A percentile compares a stretch with the other conserved stretches of the same genome.
phyloP scores from a whole-genome alignment of 2,888 invertebrate species.

The Heteromurus nitidus region DNA sequence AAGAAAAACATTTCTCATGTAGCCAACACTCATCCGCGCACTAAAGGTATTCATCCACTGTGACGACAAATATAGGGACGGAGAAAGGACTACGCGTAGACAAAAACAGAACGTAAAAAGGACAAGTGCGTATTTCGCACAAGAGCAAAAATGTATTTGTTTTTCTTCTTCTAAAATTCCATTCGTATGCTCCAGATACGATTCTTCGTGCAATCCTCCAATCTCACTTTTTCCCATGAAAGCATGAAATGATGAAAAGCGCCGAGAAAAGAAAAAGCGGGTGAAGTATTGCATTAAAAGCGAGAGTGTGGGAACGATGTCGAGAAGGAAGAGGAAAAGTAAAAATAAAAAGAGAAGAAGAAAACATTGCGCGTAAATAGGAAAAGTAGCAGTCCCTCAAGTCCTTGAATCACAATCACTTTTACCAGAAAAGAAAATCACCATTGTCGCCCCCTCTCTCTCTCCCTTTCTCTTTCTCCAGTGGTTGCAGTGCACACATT shows the following conservation, averaged over 20 bases:
- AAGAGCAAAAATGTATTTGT: no score
- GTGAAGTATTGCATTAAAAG: no score
- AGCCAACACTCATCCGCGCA: background rate
- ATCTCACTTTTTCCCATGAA: background rate
- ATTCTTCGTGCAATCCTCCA: background rate
- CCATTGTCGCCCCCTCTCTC: constrained; percentile 9
- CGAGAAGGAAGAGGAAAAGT: constrained; percentile 7
- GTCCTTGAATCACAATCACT: constrained; percentile 50
- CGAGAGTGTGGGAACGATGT: no score
- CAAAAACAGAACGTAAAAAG: no score
- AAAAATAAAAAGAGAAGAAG: background rate
- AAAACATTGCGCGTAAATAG: constrained; percentile 31
- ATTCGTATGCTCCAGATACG: no score
- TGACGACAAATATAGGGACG: constrained; percentile 3
- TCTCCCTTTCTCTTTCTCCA: constrained; percentile 2
- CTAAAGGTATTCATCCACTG: background rate
- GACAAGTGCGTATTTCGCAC: no score
- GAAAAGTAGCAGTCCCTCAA: constrained; percentile 41
- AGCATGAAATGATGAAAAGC: background rate
- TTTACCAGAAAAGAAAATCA: constrained; percentile 22
- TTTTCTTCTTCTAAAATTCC: no score
- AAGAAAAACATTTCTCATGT: no score
- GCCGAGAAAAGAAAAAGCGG: background rate
- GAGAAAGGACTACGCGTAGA: constrained; percentile 5
- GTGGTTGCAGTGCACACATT: constrained; percentile 25